These are phyloP conservation scores for Burhinus oedicnemus DNA, from an alignment of 2,113 vertebrate genomes.

Conservation along the genomic window DNA sequence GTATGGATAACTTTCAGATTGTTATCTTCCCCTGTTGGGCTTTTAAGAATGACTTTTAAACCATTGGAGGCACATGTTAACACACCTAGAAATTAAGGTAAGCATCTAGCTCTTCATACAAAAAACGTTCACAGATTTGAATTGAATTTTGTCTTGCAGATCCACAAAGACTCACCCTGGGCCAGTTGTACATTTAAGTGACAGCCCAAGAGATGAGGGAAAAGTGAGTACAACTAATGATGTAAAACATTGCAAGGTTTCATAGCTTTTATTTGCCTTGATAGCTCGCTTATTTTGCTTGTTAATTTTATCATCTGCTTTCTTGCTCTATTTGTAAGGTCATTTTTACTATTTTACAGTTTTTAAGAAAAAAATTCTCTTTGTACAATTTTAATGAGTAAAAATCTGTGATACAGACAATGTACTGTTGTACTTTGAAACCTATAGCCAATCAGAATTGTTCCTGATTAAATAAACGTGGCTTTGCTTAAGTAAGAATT, in stretches of 20 bases:
- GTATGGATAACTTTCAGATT: neutral
- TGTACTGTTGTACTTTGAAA: neutral
- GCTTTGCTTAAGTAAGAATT: neutral
- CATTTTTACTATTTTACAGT: neutral
- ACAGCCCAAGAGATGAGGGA: conserved; percentile 96
- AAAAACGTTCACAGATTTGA: conserved; percentile 2
- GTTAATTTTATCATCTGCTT: neutral
- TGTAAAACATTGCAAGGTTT: neutral
- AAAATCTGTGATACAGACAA: neutral
- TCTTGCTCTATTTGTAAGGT: neutral
- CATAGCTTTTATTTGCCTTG: neutral
- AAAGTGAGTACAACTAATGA: conserved; percentile 85
- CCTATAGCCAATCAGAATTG: neutral
- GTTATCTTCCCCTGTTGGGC: neutral
- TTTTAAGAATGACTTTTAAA: neutral
- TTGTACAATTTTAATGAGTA: neutral
- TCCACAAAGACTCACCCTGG: conserved; percentile 97
- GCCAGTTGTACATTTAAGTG: conserved; percentile 96
- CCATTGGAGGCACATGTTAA: neutral
- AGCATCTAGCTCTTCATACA: neutral
- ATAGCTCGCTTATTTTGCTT: neutral
- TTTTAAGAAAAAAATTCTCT: neutral
- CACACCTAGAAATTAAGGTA: neutral
- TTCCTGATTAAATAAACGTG: neutral
- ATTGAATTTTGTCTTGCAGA: conserved; percentile 78